phyloP scores from a whole-genome alignment of 2,113 vertebrate species.

The Hypocryptadius cinnamomeus region DNA sequence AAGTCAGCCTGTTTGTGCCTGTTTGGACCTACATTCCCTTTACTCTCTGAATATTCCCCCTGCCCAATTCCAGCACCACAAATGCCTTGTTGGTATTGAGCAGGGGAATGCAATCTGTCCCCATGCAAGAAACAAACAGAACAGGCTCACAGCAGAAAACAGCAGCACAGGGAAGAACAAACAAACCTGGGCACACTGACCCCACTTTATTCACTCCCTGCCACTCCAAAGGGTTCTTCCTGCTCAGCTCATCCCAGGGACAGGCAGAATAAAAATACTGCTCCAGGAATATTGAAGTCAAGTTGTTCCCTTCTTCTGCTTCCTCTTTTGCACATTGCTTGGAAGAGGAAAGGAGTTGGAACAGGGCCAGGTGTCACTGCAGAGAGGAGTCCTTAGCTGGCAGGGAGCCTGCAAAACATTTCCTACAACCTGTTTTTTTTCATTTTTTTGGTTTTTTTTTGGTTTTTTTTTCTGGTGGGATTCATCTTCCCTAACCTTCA shows the following conservation, averaged over 20 bases:
- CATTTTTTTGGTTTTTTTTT: background rate
- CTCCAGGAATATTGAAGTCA: background rate
- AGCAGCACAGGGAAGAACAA: background rate
- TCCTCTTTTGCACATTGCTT: background rate
- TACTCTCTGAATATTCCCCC: background rate
- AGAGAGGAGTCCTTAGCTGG: background rate
- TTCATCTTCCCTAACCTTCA: conserved; percentile 32
- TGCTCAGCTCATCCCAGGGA: background rate
- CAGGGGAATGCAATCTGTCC: background rate
- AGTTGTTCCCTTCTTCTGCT: background rate
- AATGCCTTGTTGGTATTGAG: background rate
- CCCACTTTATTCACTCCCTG: background rate
- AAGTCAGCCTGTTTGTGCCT: background rate
- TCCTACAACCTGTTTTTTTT: background rate
- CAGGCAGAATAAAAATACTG: background rate
- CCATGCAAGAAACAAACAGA: background rate
- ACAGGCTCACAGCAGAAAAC: background rate
- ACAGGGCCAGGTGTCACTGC: background rate
- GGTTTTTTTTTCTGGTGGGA: background rate
- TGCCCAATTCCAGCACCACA: background rate
- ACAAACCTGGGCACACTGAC: background rate
- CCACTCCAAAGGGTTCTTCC: background rate
- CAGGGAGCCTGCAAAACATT: background rate
- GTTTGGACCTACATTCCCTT: background rate
- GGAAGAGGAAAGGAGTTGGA: background rate